phyloP scores from a whole-genome alignment of 53 echinoderm and acorn worm species.

The Antedon mediterranea region DNA sequence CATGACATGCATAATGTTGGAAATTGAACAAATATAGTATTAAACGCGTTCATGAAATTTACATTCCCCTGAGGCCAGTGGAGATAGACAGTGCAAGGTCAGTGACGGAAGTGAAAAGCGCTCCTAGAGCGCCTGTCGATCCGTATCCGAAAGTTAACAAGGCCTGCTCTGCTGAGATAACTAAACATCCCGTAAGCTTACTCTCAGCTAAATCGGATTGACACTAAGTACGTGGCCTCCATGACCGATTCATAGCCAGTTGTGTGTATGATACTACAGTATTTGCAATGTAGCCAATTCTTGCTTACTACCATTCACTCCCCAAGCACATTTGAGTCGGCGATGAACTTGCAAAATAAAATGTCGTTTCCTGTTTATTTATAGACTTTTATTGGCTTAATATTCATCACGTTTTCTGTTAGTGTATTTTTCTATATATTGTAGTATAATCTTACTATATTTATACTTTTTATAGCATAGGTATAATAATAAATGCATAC shows the following conservation, averaged over 20 bases:
- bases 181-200: neutral
- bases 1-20: neutral
- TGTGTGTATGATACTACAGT: neutral
- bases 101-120: neutral
- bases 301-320: too few relatives aligned
- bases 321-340: too few relatives aligned
- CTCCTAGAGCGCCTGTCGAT: neutral
- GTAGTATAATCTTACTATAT: too few relatives aligned
- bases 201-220: neutral
- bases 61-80: neutral
- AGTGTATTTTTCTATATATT: too few relatives aligned
- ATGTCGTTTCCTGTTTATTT: too few relatives aligned
- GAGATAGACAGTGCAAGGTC: neutral
- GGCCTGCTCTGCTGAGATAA: neutral
- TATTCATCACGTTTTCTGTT: too few relatives aligned
- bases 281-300: neutral
- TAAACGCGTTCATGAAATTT: neutral
- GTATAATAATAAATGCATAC: too few relatives aligned
- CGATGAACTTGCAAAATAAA: too few relatives aligned
- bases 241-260: neutral
- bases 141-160: neutral
- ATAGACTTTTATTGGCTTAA: too few relatives aligned
- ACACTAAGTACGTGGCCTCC: neutral
- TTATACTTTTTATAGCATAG: too few relatives aligned
- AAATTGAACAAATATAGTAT: neutral